Evolutionary conservation across 2,888 invertebrate genomes (phyloP).

Genomic region (Ophraella communa): DNA sequence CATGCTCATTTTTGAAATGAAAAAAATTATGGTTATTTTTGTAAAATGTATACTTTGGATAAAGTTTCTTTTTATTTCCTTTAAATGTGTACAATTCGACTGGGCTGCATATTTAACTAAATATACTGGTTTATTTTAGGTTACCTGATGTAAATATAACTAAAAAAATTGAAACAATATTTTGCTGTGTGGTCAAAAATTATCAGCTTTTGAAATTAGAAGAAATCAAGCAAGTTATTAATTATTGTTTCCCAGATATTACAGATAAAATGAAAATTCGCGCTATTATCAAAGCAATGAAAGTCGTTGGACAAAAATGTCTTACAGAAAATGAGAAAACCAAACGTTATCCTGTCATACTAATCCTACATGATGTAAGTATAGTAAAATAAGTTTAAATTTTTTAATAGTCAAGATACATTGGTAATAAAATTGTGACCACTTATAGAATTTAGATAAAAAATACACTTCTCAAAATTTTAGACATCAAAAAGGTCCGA

Average conservation of each 20-base stretch:
- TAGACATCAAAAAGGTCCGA: too few relatives aligned
- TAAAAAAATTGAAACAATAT: conserved; percentile 54
- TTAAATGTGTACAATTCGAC: too few relatives aligned
- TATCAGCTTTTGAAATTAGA: conserved; percentile 52
- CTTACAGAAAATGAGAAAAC: conserved; percentile 57
- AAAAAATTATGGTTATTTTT: too few relatives aligned
- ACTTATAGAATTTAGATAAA: too few relatives aligned
- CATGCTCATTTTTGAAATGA: too few relatives aligned
- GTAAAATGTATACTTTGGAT: too few relatives aligned
- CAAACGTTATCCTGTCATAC: conserved; percentile 66
- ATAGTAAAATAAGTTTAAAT: background rate
- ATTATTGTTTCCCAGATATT: conserved; percentile 52
- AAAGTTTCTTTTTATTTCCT: too few relatives aligned
- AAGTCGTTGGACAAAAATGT: conserved; percentile 58
- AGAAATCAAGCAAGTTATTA: conserved; percentile 59
- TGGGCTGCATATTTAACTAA: too few relatives aligned
- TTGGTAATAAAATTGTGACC: too few relatives aligned
- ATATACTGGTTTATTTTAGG: conserved; percentile 33
- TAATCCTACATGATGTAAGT: conserved; percentile 74
- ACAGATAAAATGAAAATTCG: conserved; percentile 59
- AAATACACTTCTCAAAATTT: too few relatives aligned
- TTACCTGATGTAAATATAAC: conserved; percentile 36
- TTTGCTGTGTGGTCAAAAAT: conserved; percentile 59
- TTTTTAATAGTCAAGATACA: background rate
- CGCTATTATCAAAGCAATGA: conserved; percentile 57